Base-by-base conservation (phyloP, 2,797 vertebrate genomes). In the Pachyuromys duprasi region DNA sequence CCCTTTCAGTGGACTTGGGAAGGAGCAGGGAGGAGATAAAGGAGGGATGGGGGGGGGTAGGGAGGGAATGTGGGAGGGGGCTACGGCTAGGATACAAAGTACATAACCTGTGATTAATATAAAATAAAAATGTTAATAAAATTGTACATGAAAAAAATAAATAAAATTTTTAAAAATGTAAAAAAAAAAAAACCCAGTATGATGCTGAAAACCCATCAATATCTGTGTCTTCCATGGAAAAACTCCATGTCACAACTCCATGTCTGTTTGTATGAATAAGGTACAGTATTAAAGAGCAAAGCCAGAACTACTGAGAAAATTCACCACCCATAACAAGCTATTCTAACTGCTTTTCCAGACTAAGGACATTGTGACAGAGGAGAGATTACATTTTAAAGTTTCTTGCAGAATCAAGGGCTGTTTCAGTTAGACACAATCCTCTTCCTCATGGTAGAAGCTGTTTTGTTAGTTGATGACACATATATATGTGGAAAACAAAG, bases 191-290 rank as follows among this genome's bases (percentile, higher is more conserved):
- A n/a, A n/a, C n/a, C n/a, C n/a, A n/a, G n/a, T n/a, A n/a, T n/a
- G n/a, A 6, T 62, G 36, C 17, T 82, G 14, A 82, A 82, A 39
- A 65, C 2, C n/a, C 83, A 24, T 60, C 15, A 76, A 67, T 22
- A 87, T 33, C 14, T 70, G 15, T 63, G 33, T 78, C 13, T 84
- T 76, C 57, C 4, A 69, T 82, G 69, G 74, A 93, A 70, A 14
- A 57, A 57, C 55, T 57, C 55, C 83, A 57, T 57, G 55, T 17
- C 55, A 26, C 72, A 74, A 67, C 2, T 53, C 22, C 36, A 42
- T 83, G 17, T 91, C 76, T 93, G 26, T 95, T 11, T 81, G 8
- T 94, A 65, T 45, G 18, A 81, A 75, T 12, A 92, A 90, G 3
- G 18, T 53, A 2, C 45, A 17, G 45, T 36, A 26, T 80, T 55